Percentiles rank a stretch among this genome's conserved stretches.
phyloP scores from a whole-genome alignment of 1,140 invertebrate species.

The Meteorus sp. region DNA sequence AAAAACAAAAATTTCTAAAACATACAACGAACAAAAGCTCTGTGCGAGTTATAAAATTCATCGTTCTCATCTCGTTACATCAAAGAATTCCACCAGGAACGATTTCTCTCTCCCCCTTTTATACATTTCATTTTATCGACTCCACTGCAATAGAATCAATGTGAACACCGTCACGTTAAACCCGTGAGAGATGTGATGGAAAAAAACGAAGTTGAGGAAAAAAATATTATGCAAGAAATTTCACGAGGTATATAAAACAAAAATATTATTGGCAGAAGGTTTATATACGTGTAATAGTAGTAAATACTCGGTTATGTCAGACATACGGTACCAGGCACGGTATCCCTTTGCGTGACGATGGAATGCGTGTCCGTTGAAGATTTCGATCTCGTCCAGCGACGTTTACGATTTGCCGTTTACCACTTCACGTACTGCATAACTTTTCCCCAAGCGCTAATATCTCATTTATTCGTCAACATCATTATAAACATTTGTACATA shows the following conservation, averaged over 20 bases:
- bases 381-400: constrained; percentile 34
- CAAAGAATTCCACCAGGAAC: too few relatives aligned
- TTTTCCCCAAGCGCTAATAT: neutral
- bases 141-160: too few relatives aligned
- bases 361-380: constrained; percentile 39
- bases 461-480: too few relatives aligned
- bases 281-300: too few relatives aligned
- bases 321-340: constrained; percentile 41
- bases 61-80: too few relatives aligned
- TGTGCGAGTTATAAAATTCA: too few relatives aligned
- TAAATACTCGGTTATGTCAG: constrained; percentile 41
- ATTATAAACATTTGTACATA: neutral
- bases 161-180: too few relatives aligned
- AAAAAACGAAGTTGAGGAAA: neutral
- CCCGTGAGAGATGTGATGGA: too few relatives aligned
- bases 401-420: constrained; percentile 35
- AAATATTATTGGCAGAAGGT: neutral
- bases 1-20: too few relatives aligned
- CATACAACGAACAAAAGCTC: too few relatives aligned
- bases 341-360: constrained; percentile 37
- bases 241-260: neutral
- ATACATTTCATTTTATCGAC: too few relatives aligned
- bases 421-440: constrained; percentile 30
- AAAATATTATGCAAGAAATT: constrained; percentile 3
- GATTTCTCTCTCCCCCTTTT: too few relatives aligned